A percentile compares a stretch with the other conserved stretches of the same genome.
phyloP scores from a whole-genome alignment of 2,113 vertebrate genomes.

The Noturus placidus region DNA sequence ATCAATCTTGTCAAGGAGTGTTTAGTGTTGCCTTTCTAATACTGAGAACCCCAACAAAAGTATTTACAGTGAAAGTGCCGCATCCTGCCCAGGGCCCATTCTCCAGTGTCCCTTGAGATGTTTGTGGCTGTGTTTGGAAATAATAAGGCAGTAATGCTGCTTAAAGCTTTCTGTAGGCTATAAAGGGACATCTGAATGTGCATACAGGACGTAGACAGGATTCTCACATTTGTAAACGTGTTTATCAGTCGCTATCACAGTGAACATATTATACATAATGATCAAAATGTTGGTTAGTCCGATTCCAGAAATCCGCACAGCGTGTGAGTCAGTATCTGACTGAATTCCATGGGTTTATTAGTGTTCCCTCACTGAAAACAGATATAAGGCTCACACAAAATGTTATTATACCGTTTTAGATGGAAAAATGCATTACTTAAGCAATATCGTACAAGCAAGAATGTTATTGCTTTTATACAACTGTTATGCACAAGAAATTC shows the following conservation, averaged over 20 bases:
- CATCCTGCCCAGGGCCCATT: background rate
- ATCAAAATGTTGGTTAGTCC: background rate
- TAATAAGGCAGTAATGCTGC: background rate
- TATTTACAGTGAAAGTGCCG: background rate
- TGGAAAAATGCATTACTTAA: background rate
- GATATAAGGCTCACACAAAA: background rate
- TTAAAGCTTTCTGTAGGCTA: background rate
- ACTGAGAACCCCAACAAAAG: conserved; percentile 30
- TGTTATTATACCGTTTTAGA: background rate
- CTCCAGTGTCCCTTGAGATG: background rate
- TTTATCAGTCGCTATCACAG: background rate
- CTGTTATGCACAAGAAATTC: too few relatives aligned
- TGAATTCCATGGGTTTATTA: background rate
- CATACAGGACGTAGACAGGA: background rate
- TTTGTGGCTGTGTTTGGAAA: background rate
- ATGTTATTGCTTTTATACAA: background rate
- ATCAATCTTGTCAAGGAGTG: conserved; percentile 25
- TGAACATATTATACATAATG: background rate
- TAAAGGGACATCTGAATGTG: background rate
- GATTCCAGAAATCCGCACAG: background rate
- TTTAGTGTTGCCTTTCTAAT: conserved; percentile 18
- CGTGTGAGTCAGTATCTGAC: background rate
- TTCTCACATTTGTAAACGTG: background rate
- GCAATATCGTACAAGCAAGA: background rate
- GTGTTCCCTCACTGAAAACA: background rate